Conservation (phyloP, 2,888 invertebrate species). For the Chymomyza procnemis region DNA sequence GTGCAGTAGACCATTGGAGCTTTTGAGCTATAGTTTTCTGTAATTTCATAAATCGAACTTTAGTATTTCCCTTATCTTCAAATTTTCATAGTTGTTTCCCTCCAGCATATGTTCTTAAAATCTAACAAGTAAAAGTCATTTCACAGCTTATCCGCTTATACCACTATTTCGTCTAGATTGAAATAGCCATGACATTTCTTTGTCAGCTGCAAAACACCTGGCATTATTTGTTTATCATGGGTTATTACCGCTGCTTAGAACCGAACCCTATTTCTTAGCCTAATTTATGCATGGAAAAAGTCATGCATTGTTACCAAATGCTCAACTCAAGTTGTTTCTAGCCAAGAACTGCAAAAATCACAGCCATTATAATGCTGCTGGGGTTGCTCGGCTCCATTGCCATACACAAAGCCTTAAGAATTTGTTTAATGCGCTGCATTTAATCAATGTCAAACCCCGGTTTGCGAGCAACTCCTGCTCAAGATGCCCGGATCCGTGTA, state of each 20-base stretch:
- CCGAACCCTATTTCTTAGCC: neutral
- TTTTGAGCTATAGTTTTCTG: no score
- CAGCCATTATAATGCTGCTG: conserved; percentile 37
- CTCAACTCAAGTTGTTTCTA: neutral
- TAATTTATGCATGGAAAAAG: conserved; percentile 55
- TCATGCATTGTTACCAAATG: neutral
- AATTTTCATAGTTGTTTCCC: no score
- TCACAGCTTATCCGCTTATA: neutral
- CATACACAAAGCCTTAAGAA: conserved; percentile 52
- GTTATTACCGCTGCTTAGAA: neutral
- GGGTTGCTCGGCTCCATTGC: conserved; percentile 6
- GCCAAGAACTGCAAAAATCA: conserved; percentile 47
- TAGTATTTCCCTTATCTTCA: no score
- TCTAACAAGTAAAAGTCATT: no score
- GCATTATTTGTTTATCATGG: neutral
- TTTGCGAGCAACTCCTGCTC: neutral
- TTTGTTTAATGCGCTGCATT: conserved; percentile 61
- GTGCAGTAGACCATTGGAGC: no score
- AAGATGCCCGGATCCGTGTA: neutral
- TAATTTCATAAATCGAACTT: no score
- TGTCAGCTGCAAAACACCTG: neutral
- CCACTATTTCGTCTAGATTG: neutral
- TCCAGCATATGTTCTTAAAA: no score
- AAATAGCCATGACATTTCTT: no score
- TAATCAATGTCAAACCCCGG: conserved; percentile 54